Evolutionary conservation across 2,113 vertebrate species (phyloP), one percentile per base, ranked within the genome.

Genomic region (Lethenteron camtschaticum): DNA sequence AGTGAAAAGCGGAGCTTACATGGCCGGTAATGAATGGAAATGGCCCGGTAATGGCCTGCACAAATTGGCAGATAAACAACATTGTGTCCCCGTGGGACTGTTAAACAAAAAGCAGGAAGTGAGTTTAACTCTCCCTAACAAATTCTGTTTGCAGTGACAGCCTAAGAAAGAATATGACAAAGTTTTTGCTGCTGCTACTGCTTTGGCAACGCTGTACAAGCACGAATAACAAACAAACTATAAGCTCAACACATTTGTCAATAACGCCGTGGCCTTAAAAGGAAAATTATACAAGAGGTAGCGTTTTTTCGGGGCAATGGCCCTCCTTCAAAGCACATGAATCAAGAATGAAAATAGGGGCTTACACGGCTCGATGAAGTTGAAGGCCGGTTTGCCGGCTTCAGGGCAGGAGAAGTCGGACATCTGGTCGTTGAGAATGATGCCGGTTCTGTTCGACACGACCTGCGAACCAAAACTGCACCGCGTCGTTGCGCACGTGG

Each of bases 391-490:
- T 18, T 41, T 66, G 60, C 16, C 69, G 55, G 0, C 12, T 2
- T 11, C 59, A 56, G 75, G 72, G 68, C 70, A 71, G 71, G 91
- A 99, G 72, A 99, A 87, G 74, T 99, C 94, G 2, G 79, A 78
- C 1, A 99, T 81, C 69, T 99, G 86, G 0, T 99, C 95, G 77
- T 97, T 99, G 70, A 99, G 83, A 71, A 99, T 85, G 56, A 99
- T 79, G 12, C 94, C 92, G 0, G 94, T 99, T 56, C 24, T 77
- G 0, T 77, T 75, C 1, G 94, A 99, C 78, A 87, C 90, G 10
- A 91, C 70, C 58, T 78, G 72, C 7, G 87, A 83, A n/a, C 92
- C 94, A 73, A 99, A 96, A 59, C 94, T 99, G 79, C 24, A 41
- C 24, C 24, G 24, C 24, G 24, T 41, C 24, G 24, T 41, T 41